A percentile compares a stretch with the other conserved stretches of the same genome.
Evolutionary conservation across 1,140 invertebrate genomes (phyloP).

Genomic region (Drosophila kohkoa): DNA sequence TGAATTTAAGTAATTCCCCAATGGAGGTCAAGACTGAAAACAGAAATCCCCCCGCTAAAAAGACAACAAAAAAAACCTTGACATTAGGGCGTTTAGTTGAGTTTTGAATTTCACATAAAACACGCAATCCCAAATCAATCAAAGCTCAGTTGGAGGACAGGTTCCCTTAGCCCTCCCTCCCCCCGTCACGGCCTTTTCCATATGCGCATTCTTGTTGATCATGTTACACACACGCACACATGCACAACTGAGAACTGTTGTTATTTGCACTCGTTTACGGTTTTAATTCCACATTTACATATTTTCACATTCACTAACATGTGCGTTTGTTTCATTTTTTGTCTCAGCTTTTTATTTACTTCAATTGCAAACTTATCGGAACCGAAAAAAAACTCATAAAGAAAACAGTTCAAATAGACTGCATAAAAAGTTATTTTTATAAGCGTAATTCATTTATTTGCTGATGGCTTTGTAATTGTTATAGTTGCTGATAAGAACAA

Average conservation of each 20-base stretch:
- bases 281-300: conserved; percentile 9
- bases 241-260: not conserved
- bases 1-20: conserved; percentile 20
- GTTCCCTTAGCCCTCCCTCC: not conserved
- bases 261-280: conserved; percentile 12
- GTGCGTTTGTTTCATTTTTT: conserved; percentile 1
- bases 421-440: conserved; percentile 31
- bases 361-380: conserved; percentile 16
- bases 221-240: conserved; percentile 24
- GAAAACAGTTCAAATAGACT: conserved; percentile 14
- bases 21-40: conserved; percentile 64
- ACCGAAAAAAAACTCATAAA: conserved; percentile 9
- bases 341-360: conserved; percentile 1
- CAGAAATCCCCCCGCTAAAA: conserved; percentile 4
- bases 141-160: conserved; percentile 37
- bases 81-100: conserved; percentile 58
- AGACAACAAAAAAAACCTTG: conserved; percentile 45
- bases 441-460: conserved; percentile 25
- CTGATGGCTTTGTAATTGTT: conserved; percentile 13
- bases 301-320: conserved; percentile 12
- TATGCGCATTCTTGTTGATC: conserved; percentile 18
- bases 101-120: conserved; percentile 32
- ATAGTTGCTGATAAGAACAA: conserved; percentile 53
- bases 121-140: conserved; percentile 53
- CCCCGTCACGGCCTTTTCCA: not conserved